Evolutionary conservation across 2,797 vertebrate species (phyloP), one percentile per base, ranked within the genome.

Genomic region (Cuculus canorus): DNA sequence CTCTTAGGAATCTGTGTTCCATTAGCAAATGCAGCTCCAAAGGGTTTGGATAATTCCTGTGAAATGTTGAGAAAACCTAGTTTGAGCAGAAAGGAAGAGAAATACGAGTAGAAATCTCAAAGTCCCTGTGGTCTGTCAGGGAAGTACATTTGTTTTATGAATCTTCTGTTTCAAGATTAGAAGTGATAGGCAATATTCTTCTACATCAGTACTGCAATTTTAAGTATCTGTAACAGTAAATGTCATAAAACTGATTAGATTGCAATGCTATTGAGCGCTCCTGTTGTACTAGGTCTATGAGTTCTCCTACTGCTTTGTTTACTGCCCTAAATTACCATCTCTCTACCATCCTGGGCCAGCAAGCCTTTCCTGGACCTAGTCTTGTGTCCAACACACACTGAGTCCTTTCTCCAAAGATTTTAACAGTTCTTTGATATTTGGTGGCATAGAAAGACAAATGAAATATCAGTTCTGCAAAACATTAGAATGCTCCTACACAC

Each of bases 401-500:
- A 82, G 59, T 37, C 22, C 14, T 76, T 88, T 66, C 63, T 81
- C 18, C 15, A 37, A 48, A 5, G 0, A 1, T 56, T 78, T 80
- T 32, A 65, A 22, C 23, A 47, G 17, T 77, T 68, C 16, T 61
- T 37, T 53, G 48, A 7, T 50, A 22, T 72, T 69, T 75, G 41
- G 18, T 59, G 21, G 17, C 19, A 10, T 30, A 47, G 0, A 2
- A 47, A 12, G 22, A 43, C 11, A 35, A 69, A 48, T 3, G 11
- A 65, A 65, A 27, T 14, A 17, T 41, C 16, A 28, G 23, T 80
- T 89, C 56, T 80, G 12, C 35, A 19, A 66, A 80, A 56, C 3
- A n/a, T n/a, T 47, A 60, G 53, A n/a, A 23, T 41, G 33, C 15
- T 52, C 0, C n/a, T 79, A 27, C 0, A 0, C 28, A 37, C 23